A percentile compares a stretch with the other conserved stretches of the same genome.
phyloP scores from a whole-genome alignment of 2,888 invertebrate genomes.

The Tetragnatha montana region DNA sequence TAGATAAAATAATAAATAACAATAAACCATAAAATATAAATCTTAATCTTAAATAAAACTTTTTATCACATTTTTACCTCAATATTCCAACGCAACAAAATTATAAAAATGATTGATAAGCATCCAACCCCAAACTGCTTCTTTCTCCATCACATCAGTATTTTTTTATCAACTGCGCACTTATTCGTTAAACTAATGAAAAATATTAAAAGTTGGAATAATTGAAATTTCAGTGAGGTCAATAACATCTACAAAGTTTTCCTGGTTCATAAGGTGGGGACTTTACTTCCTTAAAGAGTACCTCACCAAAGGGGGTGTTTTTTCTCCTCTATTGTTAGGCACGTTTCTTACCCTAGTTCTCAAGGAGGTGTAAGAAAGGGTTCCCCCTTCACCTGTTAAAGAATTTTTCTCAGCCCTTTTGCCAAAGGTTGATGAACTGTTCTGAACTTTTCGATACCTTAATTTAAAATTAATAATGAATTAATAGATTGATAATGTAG shows the following conservation, averaged over 20 bases:
- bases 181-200: too few relatives aligned
- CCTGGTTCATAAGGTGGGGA: background rate
- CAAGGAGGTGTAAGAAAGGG: constrained; percentile 20
- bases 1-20: too few relatives aligned
- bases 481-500: too few relatives aligned
- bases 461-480: background rate
- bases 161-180: too few relatives aligned
- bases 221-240: constrained; percentile 1
- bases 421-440: constrained; percentile 32
- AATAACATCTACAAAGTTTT: constrained; percentile 22
- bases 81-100: too few relatives aligned
- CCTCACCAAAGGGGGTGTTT: background rate
- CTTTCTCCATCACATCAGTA: too few relatives aligned
- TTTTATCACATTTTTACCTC: too few relatives aligned
- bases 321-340: constrained; percentile 25
- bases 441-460: constrained; percentile 35
- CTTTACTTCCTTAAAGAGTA: constrained; percentile 15
- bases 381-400: constrained; percentile 46
- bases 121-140: too few relatives aligned
- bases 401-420: constrained; percentile 21
- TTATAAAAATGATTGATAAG: too few relatives aligned
- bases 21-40: too few relatives aligned
- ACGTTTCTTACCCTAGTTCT: constrained; percentile 29
- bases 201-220: too few relatives aligned
- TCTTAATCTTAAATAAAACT: too few relatives aligned